Conservation (phyloP, 1,140 invertebrate species). For the Drosophila kikkawai region DNA sequence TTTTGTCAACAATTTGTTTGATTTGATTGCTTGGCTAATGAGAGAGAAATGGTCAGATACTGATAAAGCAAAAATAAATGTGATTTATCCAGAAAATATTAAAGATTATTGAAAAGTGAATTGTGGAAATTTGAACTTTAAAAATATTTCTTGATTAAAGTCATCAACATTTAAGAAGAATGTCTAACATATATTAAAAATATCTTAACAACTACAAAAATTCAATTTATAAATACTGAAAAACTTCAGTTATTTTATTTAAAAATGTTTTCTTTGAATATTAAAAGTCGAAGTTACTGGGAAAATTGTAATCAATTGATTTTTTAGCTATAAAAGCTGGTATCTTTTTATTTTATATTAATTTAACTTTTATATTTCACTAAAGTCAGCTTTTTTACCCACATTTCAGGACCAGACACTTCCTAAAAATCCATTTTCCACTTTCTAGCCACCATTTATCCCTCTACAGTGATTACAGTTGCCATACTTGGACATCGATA, state of each 20-base stretch:
- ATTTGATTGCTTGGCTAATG: slow-evolving; percentile 65
- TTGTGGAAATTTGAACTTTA: background rate
- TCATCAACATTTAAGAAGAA: background rate
- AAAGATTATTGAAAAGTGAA: background rate
- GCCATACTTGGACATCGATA: slow-evolving; percentile 15
- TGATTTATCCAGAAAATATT: background rate
- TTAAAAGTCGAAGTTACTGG: background rate
- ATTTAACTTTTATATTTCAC: background rate
- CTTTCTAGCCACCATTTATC: slow-evolving; percentile 11
- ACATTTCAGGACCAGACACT: background rate
- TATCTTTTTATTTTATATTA: background rate
- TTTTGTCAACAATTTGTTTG: slow-evolving; percentile 81
- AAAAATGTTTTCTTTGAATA: background rate
- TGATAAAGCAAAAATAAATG: background rate
- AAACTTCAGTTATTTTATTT: background rate
- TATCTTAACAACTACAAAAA: background rate
- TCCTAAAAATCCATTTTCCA: background rate
- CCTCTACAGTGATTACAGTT: slow-evolving; percentile 4
- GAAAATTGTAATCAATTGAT: background rate
- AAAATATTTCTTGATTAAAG: background rate
- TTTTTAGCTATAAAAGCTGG: background rate
- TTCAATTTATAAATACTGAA: no score
- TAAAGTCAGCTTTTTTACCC: background rate
- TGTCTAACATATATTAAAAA: no score
- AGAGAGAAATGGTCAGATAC: slow-evolving; percentile 1